Conservation (phyloP, 2,113 vertebrate species). For the Syngnathoides biaculeatus region DNA sequence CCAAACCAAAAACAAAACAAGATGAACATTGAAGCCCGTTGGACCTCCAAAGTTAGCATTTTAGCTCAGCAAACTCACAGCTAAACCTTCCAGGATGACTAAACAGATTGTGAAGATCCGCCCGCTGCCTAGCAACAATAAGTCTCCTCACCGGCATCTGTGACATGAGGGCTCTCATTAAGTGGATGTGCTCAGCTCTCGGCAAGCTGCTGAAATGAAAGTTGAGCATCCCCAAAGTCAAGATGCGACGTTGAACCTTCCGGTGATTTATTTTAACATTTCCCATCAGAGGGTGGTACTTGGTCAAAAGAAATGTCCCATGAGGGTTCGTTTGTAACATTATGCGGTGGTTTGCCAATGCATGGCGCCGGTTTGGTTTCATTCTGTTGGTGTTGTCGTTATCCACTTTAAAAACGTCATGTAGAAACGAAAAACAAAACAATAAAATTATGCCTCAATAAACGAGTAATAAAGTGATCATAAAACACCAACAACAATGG, state of each 20-base stretch:
- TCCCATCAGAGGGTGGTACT: not conserved
- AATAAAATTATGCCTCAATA: no score
- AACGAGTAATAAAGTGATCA: no score
- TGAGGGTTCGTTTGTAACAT: no score
- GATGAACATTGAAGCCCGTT: constrained; percentile 8
- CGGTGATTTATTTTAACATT: not conserved
- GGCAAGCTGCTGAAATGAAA: not conserved
- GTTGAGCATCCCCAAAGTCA: not conserved
- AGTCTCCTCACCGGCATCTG: constrained; percentile 24
- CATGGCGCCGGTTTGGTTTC: no score
- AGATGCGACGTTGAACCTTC: not conserved
- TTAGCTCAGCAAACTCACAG: constrained; percentile 6
- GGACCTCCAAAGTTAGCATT: constrained; percentile 28
- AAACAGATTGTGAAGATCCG: constrained; percentile 32
- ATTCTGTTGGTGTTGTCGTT: no score
- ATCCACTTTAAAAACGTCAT: no score
- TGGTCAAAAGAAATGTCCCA: no score
- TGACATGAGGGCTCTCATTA: constrained; percentile 40
- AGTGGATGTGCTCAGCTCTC: constrained; percentile 5
- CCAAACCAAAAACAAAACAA: constrained; percentile 14
- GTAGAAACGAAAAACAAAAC: no score
- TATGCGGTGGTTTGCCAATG: no score
- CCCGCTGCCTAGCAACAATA: constrained; percentile 69
- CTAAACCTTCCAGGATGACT: constrained; percentile 19
- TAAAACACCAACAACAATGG: no score